Base-by-base conservation (phyloP, 2,797 vertebrate genomes). In the Melanotaenia trifasciata region DNA sequence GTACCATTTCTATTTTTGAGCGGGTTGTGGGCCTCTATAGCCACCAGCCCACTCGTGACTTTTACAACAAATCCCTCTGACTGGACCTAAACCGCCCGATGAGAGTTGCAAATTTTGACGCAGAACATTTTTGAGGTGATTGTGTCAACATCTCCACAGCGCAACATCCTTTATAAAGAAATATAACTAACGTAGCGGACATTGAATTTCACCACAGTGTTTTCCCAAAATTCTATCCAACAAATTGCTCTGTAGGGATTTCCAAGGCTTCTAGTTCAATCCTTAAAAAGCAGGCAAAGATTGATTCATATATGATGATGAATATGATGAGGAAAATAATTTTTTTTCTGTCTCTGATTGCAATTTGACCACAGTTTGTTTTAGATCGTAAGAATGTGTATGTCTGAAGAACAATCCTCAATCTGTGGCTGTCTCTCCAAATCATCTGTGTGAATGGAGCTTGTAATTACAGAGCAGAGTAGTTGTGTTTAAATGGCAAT, bases 1-100 rank as follows among this genome's bases (percentile, higher is more conserved):
- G 93, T 94, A 94, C 93, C 82, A 78, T 90, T 47, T 94, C 95
- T 95, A 95, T 95, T 95, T 95, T 78, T 3, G 91, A 84, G 81
- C 30, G 93, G 92, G 90, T 91, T 92, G 89, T 91, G 88, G 90
- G 89, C 90, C 89, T 83, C 87, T 88, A 87, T 72, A 75, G 90
- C 89, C 91, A 83, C 80, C 86, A 84, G 87, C 88, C 91, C 89
- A 89, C 88, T 93, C 84, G 84, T 89, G 88, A 91, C 89, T 89
- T 86, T 87, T 90, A 89, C 87, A 90, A 85, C 84, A 87, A 85
- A 89, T 80, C 54, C 65, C 28, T 71, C 59, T 65, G 84, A 87
- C 68, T 71, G 80, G 86, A 72, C 72, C 65, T 12, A 58, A 82
- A 87, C 74, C 79, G 10, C 50, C 62, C 12, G 63, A 53, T 62